Conservation (phyloP, 2,113 vertebrate genomes). For the Elachura formosa region DNA sequence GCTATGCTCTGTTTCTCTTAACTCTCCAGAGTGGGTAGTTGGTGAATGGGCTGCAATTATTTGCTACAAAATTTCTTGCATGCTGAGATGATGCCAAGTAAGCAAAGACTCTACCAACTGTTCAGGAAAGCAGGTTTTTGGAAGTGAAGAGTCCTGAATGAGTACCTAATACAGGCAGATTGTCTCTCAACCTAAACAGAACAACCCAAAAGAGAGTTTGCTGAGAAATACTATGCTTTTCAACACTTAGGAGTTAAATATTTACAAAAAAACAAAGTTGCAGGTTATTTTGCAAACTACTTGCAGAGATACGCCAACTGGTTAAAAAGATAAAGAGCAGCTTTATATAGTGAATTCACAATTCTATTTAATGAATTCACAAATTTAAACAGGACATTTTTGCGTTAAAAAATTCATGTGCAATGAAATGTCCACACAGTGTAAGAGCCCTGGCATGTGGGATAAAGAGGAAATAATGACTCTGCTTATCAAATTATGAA, state of each 20-base stretch:
- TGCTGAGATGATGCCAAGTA: neutral
- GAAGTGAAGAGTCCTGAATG: neutral
- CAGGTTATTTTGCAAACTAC: neutral
- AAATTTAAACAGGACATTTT: neutral
- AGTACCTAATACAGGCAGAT: neutral
- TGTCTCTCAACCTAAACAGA: neutral
- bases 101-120: neutral
- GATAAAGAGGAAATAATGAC: neutral
- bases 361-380: neutral
- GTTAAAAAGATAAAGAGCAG: neutral
- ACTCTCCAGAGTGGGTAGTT: neutral
- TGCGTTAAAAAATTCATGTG: neutral
- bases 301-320: neutral
- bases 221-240: neutral
- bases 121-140: neutral
- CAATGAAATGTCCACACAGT: rapidly evolving
- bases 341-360: neutral
- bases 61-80: neutral
- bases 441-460: neutral
- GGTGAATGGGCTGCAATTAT: neutral
- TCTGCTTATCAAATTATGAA: neutral
- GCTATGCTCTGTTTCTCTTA: neutral
- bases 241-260: neutral
- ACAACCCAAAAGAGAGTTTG: neutral
- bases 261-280: neutral